phyloP scores from a whole-genome alignment of 2,113 vertebrate species.

The Pterophyllum scalare region DNA sequence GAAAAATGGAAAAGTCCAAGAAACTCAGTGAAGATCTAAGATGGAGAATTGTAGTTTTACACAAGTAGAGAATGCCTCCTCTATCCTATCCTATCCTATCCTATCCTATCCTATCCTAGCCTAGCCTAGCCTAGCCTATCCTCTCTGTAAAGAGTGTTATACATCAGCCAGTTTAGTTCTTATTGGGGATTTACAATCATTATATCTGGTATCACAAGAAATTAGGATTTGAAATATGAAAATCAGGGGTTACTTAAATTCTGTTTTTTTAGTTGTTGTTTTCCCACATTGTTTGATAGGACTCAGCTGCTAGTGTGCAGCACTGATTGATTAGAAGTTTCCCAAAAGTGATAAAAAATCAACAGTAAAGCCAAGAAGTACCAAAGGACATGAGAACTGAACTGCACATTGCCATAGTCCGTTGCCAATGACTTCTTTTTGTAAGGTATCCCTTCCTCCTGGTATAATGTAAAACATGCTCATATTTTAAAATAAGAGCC shows the following conservation, averaged over 20 bases:
- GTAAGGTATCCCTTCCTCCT: conserved; percentile 8
- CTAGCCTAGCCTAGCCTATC: background rate
- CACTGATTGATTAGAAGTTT: background rate
- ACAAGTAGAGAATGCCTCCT: no score
- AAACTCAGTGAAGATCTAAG: no score
- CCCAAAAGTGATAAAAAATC: background rate
- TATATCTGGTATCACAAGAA: background rate
- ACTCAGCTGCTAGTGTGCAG: background rate
- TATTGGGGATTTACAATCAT: background rate
- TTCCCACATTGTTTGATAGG: background rate
- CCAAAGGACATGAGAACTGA: conserved; percentile 18
- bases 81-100: no score
- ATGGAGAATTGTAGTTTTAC: no score
- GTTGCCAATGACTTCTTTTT: conserved; percentile 8
- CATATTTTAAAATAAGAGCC: conserved; percentile 30
- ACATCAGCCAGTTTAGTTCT: background rate
- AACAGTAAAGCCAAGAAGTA: conserved; percentile 5
- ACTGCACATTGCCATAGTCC: background rate
- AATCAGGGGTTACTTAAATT: background rate
- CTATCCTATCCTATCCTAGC: no score
- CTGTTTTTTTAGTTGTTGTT: background rate
- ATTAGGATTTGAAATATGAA: background rate
- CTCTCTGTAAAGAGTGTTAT: background rate
- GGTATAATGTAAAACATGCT: conserved; percentile 35
- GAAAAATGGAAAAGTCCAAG: no score